phyloP scores from a whole-genome alignment of 2,113 vertebrate genomes.

The Ceratotherium simum region DNA sequence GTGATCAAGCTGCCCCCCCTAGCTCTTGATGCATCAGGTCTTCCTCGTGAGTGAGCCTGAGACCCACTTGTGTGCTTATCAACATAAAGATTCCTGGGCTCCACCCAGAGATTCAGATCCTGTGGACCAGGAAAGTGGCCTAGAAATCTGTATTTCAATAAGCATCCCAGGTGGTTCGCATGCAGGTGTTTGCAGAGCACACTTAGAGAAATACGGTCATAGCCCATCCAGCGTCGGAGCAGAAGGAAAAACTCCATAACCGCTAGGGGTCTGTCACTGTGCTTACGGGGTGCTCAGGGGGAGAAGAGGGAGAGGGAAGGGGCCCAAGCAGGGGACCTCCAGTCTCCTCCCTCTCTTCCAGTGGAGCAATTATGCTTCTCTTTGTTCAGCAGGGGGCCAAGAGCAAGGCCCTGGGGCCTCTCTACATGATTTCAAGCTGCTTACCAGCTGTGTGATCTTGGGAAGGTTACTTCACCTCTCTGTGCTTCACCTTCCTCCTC shows the following conservation, averaged over 20 bases:
- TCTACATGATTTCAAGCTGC: neutral
- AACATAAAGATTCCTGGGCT: neutral
- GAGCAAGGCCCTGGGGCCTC: neutral
- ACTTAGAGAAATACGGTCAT: neutral
- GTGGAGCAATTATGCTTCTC: fast-evolving
- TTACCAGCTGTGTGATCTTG: neutral
- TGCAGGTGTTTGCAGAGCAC: neutral
- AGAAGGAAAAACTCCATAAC: neutral
- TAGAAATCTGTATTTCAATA: constrained; percentile 16
- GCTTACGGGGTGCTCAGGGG: neutral
- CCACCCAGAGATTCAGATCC: neutral
- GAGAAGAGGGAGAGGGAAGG: neutral
- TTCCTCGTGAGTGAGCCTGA: neutral
- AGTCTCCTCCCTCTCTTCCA: neutral
- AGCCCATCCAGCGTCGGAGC: neutral
- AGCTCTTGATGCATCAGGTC: fast-evolving
- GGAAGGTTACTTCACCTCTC: neutral
- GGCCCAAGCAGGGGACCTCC: fast-evolving
- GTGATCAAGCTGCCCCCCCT: neutral
- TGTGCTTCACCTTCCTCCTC: neutral
- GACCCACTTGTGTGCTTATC: neutral
- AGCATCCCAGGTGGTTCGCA: neutral
- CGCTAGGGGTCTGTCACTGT: neutral
- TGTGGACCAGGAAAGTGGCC: neutral
- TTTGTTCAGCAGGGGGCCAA: neutral